Evolutionary conservation across 2,113 vertebrate genomes (phyloP).

Genomic region (Propithecus coquereli): DNA sequence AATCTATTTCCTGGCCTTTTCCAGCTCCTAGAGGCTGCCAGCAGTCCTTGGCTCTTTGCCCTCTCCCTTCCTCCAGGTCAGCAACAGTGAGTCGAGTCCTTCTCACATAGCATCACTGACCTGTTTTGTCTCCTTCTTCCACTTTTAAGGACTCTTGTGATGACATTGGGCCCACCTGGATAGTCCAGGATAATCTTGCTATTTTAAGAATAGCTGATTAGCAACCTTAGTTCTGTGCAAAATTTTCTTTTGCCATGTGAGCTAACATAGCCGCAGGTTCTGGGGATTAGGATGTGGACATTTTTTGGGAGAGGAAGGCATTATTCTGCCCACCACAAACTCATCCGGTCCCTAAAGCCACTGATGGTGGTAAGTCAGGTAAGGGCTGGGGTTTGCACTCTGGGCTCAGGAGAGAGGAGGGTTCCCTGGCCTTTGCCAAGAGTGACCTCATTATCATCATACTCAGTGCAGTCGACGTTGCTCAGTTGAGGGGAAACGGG

Average conservation of each 20-base stretch:
- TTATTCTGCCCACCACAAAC: background rate
- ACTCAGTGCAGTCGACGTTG: accelerated
- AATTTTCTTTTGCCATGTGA: background rate
- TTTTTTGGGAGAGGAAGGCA: accelerated
- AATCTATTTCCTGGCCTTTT: background rate
- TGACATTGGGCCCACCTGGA: background rate
- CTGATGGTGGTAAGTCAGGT: background rate
- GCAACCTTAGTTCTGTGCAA: background rate
- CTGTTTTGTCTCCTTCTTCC: background rate
- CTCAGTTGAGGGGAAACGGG: background rate
- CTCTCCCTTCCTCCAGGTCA: background rate
- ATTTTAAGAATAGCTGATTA: background rate
- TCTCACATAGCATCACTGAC: background rate
- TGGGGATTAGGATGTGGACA: background rate
- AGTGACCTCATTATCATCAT: background rate
- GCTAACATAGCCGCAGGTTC: background rate
- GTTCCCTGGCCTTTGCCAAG: background rate
- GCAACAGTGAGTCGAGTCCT: background rate
- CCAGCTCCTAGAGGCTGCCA: background rate
- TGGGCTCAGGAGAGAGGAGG: background rate
- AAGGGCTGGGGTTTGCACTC: background rate
- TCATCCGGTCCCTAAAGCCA: background rate
- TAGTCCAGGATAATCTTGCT: background rate
- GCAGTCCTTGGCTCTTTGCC: background rate
- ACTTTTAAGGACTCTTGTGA: background rate